These are phyloP conservation scores for Darevskia mixta DNA, from an alignment of 2,797 vertebrate species.

Conservation along the genomic window DNA sequence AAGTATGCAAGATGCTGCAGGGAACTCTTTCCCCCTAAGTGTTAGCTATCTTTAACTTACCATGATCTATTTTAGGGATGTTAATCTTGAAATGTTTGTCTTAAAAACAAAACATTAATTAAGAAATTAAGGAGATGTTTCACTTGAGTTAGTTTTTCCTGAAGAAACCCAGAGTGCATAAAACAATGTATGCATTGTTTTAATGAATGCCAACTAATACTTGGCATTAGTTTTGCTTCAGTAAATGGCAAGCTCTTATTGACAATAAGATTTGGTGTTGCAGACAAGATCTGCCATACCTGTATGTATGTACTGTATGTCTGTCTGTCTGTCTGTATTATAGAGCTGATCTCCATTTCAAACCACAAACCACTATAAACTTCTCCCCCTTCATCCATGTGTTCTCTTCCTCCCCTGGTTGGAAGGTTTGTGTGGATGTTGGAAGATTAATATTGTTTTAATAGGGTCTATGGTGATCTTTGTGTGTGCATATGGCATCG, in stretches of 20 bases:
- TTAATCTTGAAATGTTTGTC: constrained; percentile 31
- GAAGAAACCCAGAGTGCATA: not conserved
- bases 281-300: not conserved
- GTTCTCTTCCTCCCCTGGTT: too few relatives aligned
- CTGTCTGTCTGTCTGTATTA: not conserved
- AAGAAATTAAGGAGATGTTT: constrained; percentile 43
- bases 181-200: constrained; percentile 14
- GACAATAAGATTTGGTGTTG: not conserved
- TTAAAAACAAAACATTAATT: constrained; percentile 27
- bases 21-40: not conserved
- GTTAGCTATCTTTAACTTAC: constrained; percentile 12
- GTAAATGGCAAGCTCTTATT: not conserved
- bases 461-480: too few relatives aligned
- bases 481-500: too few relatives aligned
- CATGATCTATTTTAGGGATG: constrained; percentile 11
- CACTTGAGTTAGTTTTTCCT: constrained; percentile 38
- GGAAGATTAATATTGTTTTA: too few relatives aligned
- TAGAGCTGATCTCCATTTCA: not conserved
- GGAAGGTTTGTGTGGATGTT: too few relatives aligned
- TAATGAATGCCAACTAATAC: constrained; percentile 27
- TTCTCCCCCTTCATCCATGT: too few relatives aligned
- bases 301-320: not conserved
- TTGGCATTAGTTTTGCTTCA: constrained; percentile 23
- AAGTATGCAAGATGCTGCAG: not conserved
- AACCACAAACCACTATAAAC: too few relatives aligned